Evolutionary conservation across 2,888 invertebrate genomes (phyloP), one percentile per base, ranked within the genome.

Genomic region (Portevinia maculata): DNA sequence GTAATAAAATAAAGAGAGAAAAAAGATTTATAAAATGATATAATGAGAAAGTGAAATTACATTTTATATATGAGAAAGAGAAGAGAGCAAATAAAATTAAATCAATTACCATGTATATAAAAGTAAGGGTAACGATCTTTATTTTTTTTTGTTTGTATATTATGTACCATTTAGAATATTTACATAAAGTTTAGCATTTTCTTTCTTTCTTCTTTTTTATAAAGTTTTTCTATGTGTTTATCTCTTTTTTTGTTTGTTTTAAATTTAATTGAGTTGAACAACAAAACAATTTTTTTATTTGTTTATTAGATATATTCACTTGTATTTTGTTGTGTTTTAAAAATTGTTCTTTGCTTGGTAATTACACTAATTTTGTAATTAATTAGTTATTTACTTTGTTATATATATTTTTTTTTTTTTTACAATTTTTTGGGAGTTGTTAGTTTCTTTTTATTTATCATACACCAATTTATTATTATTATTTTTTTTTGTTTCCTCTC

Each of bases 331-430:
- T n/a, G n/a, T n/a, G n/a, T n/a, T 24, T 50, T 59, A 59, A 60
- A 79, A 79, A 74, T 79, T 67, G 50, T 65, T 79, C 15, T 65
- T 62, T 55, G 15, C 57, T 48, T 65, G 30, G 52, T 52, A 75
- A 83, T 73, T 78, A 67, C 71, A 83, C 83, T 83, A 62, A 73
- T 67, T 67, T 67, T 83, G 71, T 78, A 76, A 71, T 57, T 75
- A 62, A 30, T 44, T 59, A 48, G 48, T 39, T 70, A 53, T 70
- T 32, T 67, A 65, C 50, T 73, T 55, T 65, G 30, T 64, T 48
- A 39, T 15, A 55, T 28, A 30, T 50, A 59, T 30, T 48, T 37
- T 32, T 8, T 34, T 59, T 57, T 30, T 71, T 69, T 76, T 65
- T 62, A 76, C 65, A 83, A 28, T 78, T 81, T 57, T 60, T 75